Evolutionary conservation across 2,113 vertebrate genomes (phyloP).

Genomic region (Siniperca knerii): DNA sequence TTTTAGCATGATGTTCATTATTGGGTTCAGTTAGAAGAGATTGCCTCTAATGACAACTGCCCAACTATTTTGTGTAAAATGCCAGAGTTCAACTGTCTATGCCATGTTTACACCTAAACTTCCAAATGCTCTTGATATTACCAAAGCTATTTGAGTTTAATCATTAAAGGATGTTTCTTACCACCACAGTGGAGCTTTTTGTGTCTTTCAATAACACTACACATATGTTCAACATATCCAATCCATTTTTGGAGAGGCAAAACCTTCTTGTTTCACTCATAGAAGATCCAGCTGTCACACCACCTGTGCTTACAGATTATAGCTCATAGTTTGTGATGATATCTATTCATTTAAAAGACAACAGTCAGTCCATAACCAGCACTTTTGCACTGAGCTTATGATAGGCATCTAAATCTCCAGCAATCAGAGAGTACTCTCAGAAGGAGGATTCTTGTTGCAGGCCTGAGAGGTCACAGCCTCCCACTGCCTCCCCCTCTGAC

Average conservation of each 20-base stretch:
- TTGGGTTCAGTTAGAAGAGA: conserved; percentile 80
- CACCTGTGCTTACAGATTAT: not conserved
- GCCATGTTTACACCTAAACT: conserved; percentile 66
- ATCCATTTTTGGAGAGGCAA: not conserved
- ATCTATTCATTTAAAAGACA: conserved; percentile 23
- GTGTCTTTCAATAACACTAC: conserved; percentile 40
- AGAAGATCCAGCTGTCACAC: not conserved
- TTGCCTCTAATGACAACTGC: conserved; percentile 80
- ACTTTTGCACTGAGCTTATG: conserved; percentile 30
- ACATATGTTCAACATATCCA: not conserved
- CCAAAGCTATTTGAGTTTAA: conserved; percentile 71
- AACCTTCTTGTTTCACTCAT: not conserved
- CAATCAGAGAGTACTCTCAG: conserved; percentile 53
- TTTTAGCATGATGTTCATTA: conserved; percentile 20
- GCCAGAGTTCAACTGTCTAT: conserved; percentile 41
- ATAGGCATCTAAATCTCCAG: conserved; percentile 35
- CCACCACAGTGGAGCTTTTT: conserved; percentile 52
- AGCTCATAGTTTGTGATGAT: conserved; percentile 3
- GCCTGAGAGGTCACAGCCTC: conserved; percentile 70
- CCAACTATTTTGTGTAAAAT: conserved; percentile 45
- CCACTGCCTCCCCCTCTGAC: conserved; percentile 53
- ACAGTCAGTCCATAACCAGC: not conserved
- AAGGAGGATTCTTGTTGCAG: conserved; percentile 49
- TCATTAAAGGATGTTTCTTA: conserved; percentile 83
- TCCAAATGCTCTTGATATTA: conserved; percentile 59